Conservation (phyloP, 2,113 vertebrate species). For the Trogon surrucura region DNA sequence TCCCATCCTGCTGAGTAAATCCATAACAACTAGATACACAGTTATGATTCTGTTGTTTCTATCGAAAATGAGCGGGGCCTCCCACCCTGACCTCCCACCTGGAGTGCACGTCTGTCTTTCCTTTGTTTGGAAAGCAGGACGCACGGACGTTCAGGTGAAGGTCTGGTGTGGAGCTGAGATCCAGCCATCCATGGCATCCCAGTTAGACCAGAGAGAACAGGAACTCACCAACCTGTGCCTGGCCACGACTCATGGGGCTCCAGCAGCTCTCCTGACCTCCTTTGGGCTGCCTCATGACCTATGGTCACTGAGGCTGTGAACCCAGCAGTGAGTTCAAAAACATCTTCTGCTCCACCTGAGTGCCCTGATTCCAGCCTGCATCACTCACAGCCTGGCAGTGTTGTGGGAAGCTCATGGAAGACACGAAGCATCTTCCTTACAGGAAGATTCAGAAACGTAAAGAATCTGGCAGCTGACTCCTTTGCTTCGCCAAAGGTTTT, state of each 20-base stretch:
- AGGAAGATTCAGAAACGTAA: neutral
- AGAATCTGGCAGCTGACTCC: neutral
- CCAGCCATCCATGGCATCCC: neutral
- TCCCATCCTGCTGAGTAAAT: neutral
- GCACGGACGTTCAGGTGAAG: neutral
- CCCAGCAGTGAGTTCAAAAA: neutral
- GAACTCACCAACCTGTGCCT: neutral
- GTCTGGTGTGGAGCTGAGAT: neutral
- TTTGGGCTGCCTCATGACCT: neutral
- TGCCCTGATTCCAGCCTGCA: neutral
- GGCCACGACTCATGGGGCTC: neutral
- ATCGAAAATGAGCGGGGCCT: neutral
- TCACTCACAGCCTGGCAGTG: neutral
- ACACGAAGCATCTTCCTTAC: neutral
- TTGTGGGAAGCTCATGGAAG: neutral
- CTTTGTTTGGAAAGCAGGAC: neutral
- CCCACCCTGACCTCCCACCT: neutral
- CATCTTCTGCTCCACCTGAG: neutral
- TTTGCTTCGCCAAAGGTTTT: neutral
- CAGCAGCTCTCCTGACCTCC: neutral
- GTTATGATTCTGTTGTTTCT: neutral
- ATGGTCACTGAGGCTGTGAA: fast-evolving
- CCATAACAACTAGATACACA: neutral
- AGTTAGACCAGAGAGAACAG: neutral
- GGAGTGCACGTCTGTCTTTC: neutral